These are phyloP conservation scores for Tamias sibiricus DNA, from an alignment of 2,113 vertebrate genomes.

Conservation along the genomic window DNA sequence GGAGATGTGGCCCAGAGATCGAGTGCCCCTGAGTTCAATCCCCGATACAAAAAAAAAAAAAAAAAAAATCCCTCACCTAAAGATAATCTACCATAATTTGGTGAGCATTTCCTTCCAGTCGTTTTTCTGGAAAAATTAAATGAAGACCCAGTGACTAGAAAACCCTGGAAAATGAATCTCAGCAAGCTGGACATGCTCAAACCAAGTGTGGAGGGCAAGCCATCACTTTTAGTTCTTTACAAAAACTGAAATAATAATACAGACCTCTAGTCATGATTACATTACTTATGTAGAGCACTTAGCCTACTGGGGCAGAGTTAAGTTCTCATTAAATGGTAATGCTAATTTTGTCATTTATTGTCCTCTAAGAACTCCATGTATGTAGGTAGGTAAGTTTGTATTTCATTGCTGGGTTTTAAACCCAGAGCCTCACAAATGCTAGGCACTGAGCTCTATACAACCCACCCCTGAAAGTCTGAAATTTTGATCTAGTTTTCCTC, in stretches of 20 bases:
- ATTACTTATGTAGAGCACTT: background rate
- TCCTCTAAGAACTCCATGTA: background rate
- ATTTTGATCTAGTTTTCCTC: constrained; percentile 39
- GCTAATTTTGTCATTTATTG: constrained; percentile 48
- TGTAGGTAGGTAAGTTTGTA: no score
- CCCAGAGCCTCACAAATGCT: background rate
- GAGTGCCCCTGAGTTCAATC: no score
- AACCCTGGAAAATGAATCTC: constrained; percentile 90
- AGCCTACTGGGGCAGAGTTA: background rate
- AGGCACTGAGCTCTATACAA: background rate
- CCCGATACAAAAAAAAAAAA: no score
- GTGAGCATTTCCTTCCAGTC: background rate
- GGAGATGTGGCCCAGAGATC: no score
- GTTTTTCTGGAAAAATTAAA: constrained; percentile 74
- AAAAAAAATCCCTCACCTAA: background rate
- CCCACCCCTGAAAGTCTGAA: background rate
- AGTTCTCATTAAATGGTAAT: constrained; percentile 17
- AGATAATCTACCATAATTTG: background rate
- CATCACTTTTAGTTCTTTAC: background rate
- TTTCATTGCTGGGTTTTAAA: background rate
- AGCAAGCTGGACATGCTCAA: constrained; percentile 89
- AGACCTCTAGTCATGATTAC: constrained; percentile 5
- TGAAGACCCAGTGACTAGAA: constrained; percentile 89
- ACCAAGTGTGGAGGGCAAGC: constrained; percentile 86
- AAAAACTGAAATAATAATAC: constrained; percentile 8